Percentiles rank a stretch among this genome's conserved stretches.
phyloP scores from a whole-genome alignment of 2,797 vertebrate species.

The Poeciliopsis paucimaculata region DNA sequence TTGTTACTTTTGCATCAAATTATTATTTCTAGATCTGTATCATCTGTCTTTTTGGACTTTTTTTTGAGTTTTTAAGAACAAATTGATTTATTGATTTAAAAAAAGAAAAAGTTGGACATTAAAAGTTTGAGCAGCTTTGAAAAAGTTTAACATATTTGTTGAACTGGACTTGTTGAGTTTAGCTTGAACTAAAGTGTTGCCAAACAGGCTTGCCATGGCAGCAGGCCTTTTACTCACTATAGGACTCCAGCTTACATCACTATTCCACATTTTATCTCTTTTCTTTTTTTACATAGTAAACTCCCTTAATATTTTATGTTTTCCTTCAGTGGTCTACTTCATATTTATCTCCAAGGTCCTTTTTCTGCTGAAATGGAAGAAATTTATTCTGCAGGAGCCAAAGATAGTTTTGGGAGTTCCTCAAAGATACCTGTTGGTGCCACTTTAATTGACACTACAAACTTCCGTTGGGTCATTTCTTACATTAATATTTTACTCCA shows the following conservation, averaged over 20 bases:
- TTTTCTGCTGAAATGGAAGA: neutral
- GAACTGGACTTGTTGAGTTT: neutral
- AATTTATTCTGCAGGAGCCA: neutral
- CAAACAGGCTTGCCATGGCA: too few relatives aligned
- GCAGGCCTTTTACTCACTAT: neutral
- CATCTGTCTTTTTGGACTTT: neutral
- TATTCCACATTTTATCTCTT: neutral
- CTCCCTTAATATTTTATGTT: neutral
- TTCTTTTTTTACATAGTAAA: neutral
- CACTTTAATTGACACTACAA: neutral
- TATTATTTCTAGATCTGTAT: neutral
- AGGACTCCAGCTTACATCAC: neutral
- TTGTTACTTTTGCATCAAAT: neutral
- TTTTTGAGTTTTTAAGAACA: neutral
- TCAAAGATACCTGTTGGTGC: neutral
- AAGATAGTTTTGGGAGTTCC: neutral
- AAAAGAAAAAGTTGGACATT: neutral
- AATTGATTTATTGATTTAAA: neutral
- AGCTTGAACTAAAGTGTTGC: neutral
- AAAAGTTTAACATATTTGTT: too few relatives aligned
- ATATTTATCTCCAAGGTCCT: neutral
- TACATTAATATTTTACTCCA: neutral
- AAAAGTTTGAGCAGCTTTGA: neutral
- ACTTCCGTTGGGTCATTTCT: neutral
- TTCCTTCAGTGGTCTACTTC: neutral